A percentile compares a stretch with the other conserved stretches of the same genome.
These are phyloP conservation scores for Chionomys nivalis DNA, from an alignment of 2,113 vertebrate species.

Conservation along the genomic window DNA sequence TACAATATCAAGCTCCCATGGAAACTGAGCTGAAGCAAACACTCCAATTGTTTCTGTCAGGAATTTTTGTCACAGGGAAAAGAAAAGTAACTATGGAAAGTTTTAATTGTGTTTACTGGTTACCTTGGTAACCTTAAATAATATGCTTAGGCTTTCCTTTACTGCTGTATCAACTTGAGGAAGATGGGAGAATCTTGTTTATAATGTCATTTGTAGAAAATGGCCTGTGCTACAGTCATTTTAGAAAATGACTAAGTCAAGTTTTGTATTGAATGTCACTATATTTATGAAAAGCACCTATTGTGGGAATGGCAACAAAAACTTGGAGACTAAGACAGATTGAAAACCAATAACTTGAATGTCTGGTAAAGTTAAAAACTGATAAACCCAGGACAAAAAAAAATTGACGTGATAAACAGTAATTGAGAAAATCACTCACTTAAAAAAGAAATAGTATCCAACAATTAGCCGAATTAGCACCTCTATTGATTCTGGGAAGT, in stretches of 20 bases:
- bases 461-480: conserved; percentile 82
- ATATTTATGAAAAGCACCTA: background rate
- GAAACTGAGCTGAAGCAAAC: background rate
- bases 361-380: conserved; percentile 70
- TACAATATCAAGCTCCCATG: background rate
- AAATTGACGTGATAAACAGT: conserved; percentile 74
- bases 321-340: conserved; percentile 19
- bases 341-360: conserved; percentile 50
- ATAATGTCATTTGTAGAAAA: background rate
- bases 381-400: conserved; percentile 57
- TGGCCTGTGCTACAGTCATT: background rate
- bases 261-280: background rate
- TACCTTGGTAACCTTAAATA: conserved; percentile 37
- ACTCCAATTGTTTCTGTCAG: background rate
- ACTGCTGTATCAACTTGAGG: background rate
- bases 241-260: background rate
- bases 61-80: background rate
- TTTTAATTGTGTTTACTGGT: background rate
- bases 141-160: background rate
- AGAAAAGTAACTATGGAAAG: background rate
- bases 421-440: conserved; percentile 77
- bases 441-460: conserved; percentile 81
- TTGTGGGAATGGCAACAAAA: conserved; percentile 19
- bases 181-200: background rate
- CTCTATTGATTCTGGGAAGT: conserved; percentile 86